Evolutionary conservation across 2,888 invertebrate species (phyloP), one percentile per base, ranked within the genome.

Genomic region (Stegana nigrithorax): DNA sequence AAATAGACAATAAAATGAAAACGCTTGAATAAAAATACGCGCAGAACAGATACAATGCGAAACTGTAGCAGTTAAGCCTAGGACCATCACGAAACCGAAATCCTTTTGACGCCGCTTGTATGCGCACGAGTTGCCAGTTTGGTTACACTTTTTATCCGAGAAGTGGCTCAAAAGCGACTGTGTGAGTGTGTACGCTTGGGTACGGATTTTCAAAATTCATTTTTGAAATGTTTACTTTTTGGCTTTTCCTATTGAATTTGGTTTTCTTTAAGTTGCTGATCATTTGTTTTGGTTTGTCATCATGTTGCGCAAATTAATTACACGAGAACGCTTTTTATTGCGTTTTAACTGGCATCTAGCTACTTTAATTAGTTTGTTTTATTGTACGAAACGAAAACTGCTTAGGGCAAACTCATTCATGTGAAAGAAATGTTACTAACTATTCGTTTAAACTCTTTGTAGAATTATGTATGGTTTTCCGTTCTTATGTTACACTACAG

Each of bases 301-400:
- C 68, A 60, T 72, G 67, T 71, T 81, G 53, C 63, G 71, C 68
- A 74, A 78, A 81, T 78, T 72, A 71, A 81, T 75, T 77, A 70
- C 64, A 67, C 63, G 79, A 72, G 67, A 65, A 66, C 67, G 58
- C 68, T 5, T 51, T 55, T 77, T 67, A 78, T 77, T 69, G 67
- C 61, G 56, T 55, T 63, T 53, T 62, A 19, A 59, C 51, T 47
- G 14, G 50, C 21, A 36, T 32, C 19, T 26, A 25, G 14, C 19
- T 32, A 56, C 12, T 42, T 10, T 26, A 29, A 7, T 39, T 53
- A 32, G 32, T 45, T 60, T 19, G 53, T 45, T 55, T 60, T 44
- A 23, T 53, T 12, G n/a, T n/a, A n/a, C n/a, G n/a, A n/a, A n/a
- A n/a, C n/a, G n/a, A n/a, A n/a, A n/a, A n/a, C n/a, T n/a, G n/a